Evolutionary conservation across 2,797 vertebrate species (phyloP).

Genomic region (Lithobates pipiens): DNA sequence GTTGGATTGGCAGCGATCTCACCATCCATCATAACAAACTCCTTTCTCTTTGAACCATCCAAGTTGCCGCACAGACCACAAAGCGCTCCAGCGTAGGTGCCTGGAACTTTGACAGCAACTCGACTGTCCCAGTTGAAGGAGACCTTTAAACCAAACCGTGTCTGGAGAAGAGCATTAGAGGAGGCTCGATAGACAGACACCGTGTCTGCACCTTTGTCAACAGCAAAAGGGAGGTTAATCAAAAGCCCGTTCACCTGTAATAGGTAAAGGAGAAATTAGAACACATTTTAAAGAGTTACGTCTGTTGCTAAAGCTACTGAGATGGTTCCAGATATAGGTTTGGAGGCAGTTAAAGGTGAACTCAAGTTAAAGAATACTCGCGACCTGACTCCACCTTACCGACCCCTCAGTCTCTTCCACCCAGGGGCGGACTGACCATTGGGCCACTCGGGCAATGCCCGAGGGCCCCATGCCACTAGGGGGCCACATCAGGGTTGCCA

Average conservation of each 20-base stretch:
- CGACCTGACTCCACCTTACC: too few relatives aligned
- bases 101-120: constrained; percentile 68
- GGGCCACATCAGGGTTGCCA: too few relatives aligned
- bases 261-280: not conserved
- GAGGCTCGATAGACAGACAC: constrained; percentile 71
- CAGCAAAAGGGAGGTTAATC: constrained; percentile 41
- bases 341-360: too few relatives aligned
- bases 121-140: constrained; percentile 71
- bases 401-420: too few relatives aligned
- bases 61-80: constrained; percentile 75
- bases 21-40: constrained; percentile 66
- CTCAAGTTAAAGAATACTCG: too few relatives aligned
- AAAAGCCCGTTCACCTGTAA: constrained; percentile 55
- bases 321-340: not conserved
- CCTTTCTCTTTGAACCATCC: constrained; percentile 66
- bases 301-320: constrained; percentile 61
- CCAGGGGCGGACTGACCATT: too few relatives aligned
- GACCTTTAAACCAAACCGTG: constrained; percentile 71
- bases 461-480: too few relatives aligned
- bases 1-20: constrained; percentile 30
- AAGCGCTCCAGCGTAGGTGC: constrained; percentile 66
- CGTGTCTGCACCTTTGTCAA: constrained; percentile 6
- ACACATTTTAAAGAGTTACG: not conserved
- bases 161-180: constrained; percentile 67
- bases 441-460: too few relatives aligned